These are phyloP conservation scores for Mesochorus sp. DNA, from an alignment of 2,888 invertebrate genomes.

Conservation along the genomic window DNA sequence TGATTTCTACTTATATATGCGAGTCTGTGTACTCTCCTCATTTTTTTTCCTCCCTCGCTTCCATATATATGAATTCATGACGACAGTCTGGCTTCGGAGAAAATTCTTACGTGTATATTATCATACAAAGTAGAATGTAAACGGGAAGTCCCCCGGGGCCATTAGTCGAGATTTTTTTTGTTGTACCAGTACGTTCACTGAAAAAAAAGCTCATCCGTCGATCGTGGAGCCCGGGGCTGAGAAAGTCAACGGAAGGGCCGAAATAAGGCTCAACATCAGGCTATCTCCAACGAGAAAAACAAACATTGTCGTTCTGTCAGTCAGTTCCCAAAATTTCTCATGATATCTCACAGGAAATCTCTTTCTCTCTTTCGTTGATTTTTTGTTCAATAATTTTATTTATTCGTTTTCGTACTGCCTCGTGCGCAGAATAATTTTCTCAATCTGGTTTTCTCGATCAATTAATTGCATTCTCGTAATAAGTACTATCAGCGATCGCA, in stretches of 20 bases:
- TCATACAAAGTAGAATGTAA: conserved; percentile 25
- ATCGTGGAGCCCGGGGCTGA: conserved; percentile 37
- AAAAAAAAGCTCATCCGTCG: not conserved
- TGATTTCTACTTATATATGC: not conserved
- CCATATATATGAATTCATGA: conserved; percentile 8
- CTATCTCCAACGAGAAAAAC: conserved; percentile 5
- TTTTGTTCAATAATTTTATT: not conserved
- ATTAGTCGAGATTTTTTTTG: conserved; percentile 31
- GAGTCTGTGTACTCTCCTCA: not conserved
- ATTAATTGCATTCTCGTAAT: conserved; percentile 56
- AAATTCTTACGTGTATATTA: conserved; percentile 39
- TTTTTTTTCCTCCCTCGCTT: conserved; percentile 16
- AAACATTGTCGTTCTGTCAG: conserved; percentile 48
- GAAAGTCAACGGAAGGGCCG: conserved; percentile 55
- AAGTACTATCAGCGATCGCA: conserved; percentile 37
- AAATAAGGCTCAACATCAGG: conserved; percentile 15
- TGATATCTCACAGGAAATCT: conserved; percentile 14
- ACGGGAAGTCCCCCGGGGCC: conserved; percentile 48
- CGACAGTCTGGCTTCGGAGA: conserved; percentile 4
- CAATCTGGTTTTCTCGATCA: conserved; percentile 43
- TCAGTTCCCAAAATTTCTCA: conserved; percentile 38
- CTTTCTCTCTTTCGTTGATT: not conserved
- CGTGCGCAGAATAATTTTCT: conserved; percentile 24
- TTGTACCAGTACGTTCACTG: conserved; percentile 27
- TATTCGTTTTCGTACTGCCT: not conserved